Evolutionary conservation across 2,797 vertebrate species (phyloP), one percentile per base, ranked within the genome.

Genomic region (Hybognathus amarus): DNA sequence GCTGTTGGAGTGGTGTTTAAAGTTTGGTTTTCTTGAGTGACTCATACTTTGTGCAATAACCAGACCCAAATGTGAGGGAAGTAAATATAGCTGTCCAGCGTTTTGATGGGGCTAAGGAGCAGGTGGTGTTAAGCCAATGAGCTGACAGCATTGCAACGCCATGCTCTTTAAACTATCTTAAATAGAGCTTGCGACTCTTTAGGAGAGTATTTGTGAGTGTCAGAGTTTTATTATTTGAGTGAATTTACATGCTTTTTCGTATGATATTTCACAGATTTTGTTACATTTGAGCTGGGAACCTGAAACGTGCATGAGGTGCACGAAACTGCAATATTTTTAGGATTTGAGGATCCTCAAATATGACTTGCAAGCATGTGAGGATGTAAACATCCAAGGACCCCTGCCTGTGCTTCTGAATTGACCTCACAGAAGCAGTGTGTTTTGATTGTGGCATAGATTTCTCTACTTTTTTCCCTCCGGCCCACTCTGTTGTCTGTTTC

Each of bases 401-500:
- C 70, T 15, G 24, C 18, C 17, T 66, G 24, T 18, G 8, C 36
- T 86, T 75, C 66, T 77, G 67, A 67, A 24, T 15, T 88, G 85
- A 89, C 90, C 86, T 85, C 89, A 89, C 74, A 87, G 88, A 84
- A 78, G 87, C 59, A 27, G 45, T 71, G 59, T 90, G 89, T 89
- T 90, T 83, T 89, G 90, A 36, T 79, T 79, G 30, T 73, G 68
- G 85, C 54, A 66, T 33, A 30, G 80, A 89, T 87, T 84, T 81
- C 71, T 71, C 71, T 79, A 83, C 77, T 74, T 45, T 87, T 90
- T 90, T 93, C 92, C 88, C 91, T 92, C 90, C 59, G 80, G 93
- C 93, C 94, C 94, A 94, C 92, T 95, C 69, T 47, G 90, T 80
- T 91, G 85, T 91, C 79, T 91, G 78, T 91, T 75, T 91, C 17